Conservation (phyloP, 2,113 vertebrate species). For the Sula dactylatra region DNA sequence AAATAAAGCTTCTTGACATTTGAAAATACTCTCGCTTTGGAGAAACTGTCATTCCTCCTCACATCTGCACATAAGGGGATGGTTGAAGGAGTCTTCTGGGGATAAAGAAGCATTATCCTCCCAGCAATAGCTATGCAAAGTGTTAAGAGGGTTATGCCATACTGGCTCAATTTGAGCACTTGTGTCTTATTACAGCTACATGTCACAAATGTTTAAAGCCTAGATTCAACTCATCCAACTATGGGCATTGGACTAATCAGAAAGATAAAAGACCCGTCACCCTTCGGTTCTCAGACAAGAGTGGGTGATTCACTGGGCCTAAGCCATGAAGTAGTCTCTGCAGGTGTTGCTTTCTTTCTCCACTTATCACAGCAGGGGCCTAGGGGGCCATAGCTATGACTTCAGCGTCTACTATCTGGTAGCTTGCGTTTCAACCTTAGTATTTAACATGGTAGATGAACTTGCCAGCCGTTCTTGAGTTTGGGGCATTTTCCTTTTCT, state of each 20-base stretch:
- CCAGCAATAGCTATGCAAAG: background rate
- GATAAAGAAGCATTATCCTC: background rate
- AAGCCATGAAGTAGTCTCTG: background rate
- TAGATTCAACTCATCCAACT: background rate
- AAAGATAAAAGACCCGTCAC: background rate
- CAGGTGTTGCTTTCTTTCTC: background rate
- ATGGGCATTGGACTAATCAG: background rate
- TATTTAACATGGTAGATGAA: background rate
- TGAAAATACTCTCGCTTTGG: constrained; percentile 9
- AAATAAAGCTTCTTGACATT: constrained; percentile 31
- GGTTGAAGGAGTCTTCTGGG: background rate
- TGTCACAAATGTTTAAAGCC: background rate
- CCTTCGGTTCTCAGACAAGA: background rate
- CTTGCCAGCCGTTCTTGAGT: background rate
- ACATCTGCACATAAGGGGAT: background rate
- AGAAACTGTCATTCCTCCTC: constrained; percentile 4
- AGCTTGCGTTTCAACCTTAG: background rate
- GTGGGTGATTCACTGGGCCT: background rate
- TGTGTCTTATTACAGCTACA: background rate
- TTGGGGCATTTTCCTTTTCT: background rate
- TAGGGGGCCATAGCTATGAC: background rate
- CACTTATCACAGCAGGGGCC: background rate
- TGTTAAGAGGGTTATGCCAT: background rate
- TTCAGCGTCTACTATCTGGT: background rate
- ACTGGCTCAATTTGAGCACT: background rate